A percentile compares a stretch with the other conserved stretches of the same genome.
Evolutionary conservation across 1,140 invertebrate genomes (phyloP).

Genomic region (Lucilia sericata): DNA sequence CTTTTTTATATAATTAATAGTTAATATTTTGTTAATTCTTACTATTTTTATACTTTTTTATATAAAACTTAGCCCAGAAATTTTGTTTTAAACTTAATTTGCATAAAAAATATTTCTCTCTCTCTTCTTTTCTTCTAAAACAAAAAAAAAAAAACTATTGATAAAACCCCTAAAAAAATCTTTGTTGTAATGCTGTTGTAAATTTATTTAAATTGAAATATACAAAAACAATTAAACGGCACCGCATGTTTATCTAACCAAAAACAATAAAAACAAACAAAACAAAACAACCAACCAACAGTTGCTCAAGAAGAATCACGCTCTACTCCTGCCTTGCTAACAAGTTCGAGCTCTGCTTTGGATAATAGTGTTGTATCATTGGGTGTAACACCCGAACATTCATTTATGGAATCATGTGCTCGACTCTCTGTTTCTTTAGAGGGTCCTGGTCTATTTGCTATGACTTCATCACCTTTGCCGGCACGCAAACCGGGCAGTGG

Average conservation of each 20-base stretch:
- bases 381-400: conserved; percentile 86
- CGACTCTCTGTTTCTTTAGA: conserved; percentile 87
- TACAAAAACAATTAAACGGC: conserved; percentile 23
- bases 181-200: conserved; percentile 2
- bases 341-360: conserved; percentile 72
- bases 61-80: not conserved
- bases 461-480: conserved; percentile 64
- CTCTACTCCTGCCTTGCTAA: conserved; percentile 83
- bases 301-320: conserved; percentile 83
- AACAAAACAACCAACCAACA: conserved; percentile 40
- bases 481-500: conserved; percentile 47
- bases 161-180: not conserved
- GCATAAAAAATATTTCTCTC: not conserved
- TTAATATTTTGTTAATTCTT: too few species aligned
- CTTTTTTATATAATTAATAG: too few species aligned
- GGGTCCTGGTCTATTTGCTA: conserved; percentile 68
- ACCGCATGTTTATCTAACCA: conserved; percentile 35
- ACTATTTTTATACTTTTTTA: too few species aligned
- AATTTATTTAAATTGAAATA: conserved; percentile 6
- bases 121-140: not conserved
- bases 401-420: conserved; percentile 85
- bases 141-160: not conserved
- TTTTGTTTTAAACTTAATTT: conserved; percentile 26
- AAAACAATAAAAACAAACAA: not conserved
- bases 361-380: conserved; percentile 73